These are phyloP conservation scores for Siniperca chuatsi DNA, from an alignment of 2,113 vertebrate species.

Conservation along the genomic window DNA sequence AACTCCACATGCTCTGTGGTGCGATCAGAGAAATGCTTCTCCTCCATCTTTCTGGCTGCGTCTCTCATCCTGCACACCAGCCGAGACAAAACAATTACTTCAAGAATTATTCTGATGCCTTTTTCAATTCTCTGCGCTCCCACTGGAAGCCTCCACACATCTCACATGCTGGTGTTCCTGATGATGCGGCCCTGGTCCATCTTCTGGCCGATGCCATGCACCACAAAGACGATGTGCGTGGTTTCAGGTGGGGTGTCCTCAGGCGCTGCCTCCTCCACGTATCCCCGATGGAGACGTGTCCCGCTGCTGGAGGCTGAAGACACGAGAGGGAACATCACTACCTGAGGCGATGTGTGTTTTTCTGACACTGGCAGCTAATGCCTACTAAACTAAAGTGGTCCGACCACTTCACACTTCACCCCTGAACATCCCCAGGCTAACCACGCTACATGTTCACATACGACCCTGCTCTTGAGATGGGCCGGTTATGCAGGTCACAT, in stretches of 20 bases:
- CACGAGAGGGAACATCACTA: slow-evolving; percentile 14
- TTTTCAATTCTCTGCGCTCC: neutral
- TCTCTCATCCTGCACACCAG: slow-evolving; percentile 91
- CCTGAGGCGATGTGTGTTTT: neutral
- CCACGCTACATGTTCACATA: neutral
- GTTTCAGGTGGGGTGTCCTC: slow-evolving; percentile 95
- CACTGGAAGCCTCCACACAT: slow-evolving; percentile 13
- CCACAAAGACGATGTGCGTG: slow-evolving; percentile 96
- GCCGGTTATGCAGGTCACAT: neutral
- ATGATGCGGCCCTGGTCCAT: slow-evolving; percentile 99
- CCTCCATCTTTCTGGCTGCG: slow-evolving; percentile 95
- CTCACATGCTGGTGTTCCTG: slow-evolving; percentile 97
- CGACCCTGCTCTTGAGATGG: neutral
- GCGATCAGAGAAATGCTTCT: slow-evolving; percentile 93
- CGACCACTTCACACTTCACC: neutral
- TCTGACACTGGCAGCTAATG: neutral
- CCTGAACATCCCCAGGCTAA: neutral
- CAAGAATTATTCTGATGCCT: neutral
- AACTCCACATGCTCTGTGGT: slow-evolving; percentile 94
- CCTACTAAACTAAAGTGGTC: neutral
- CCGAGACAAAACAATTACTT: slow-evolving; percentile 9
- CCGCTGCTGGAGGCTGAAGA: slow-evolving; percentile 93
- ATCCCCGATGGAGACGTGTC: slow-evolving; percentile 94
- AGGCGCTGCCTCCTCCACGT: slow-evolving; percentile 94
- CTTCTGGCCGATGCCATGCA: slow-evolving; percentile 97